phyloP scores from a whole-genome alignment of 2,888 invertebrate species.

The Amitus sp. region DNA sequence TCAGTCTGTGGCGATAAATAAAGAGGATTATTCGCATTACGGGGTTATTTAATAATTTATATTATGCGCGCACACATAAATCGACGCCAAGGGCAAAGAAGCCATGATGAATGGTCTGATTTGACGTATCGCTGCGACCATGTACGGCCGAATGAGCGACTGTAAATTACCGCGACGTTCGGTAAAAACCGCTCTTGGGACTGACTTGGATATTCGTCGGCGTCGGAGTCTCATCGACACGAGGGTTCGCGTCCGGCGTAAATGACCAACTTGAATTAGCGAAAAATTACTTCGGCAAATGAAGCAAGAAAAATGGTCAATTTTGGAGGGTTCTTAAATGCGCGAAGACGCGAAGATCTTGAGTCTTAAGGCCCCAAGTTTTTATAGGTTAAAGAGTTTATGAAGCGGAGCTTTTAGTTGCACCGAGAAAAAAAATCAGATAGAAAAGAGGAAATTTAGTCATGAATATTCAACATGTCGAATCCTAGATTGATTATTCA shows the following conservation, averaged over 20 bases:
- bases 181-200: constrained; percentile 53
- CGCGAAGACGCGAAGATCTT: too few relatives aligned
- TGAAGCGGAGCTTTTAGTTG: too few relatives aligned
- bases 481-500: too few relatives aligned
- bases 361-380: too few relatives aligned
- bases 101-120: constrained; percentile 64
- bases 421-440: too few relatives aligned
- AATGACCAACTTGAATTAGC: constrained; percentile 13
- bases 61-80: constrained; percentile 63
- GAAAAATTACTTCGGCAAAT: too few relatives aligned
- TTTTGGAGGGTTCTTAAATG: too few relatives aligned
- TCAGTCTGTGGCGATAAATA: constrained; percentile 36
- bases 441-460: too few relatives aligned
- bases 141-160: constrained; percentile 63
- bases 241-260: constrained; percentile 31
- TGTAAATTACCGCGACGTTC: constrained; percentile 64
- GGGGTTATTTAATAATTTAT: constrained; percentile 64
- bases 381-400: too few relatives aligned
- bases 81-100: constrained; percentile 58
- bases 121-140: constrained; percentile 63
- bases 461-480: too few relatives aligned
- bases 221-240: constrained; percentile 58
- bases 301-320: too few relatives aligned
- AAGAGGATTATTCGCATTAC: constrained; percentile 29
- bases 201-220: constrained; percentile 53